Evolutionary conservation across 1,140 invertebrate species (phyloP).

Genomic region (Drosophila sproati): DNA sequence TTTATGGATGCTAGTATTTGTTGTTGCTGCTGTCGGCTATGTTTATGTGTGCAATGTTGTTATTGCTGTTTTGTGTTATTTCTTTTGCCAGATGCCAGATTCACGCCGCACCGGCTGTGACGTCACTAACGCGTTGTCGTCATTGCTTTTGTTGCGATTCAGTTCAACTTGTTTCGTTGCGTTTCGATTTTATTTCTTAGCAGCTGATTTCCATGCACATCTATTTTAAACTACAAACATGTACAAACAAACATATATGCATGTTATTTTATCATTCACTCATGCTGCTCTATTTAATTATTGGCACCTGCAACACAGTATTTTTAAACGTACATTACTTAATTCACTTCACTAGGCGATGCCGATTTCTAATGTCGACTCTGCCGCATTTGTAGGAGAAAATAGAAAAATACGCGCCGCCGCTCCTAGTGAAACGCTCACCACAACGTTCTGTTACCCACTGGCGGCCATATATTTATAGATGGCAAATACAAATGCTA

Average conservation of each 20-base stretch:
- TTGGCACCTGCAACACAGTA: conserved; percentile 38
- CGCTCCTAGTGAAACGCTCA: conserved; percentile 21
- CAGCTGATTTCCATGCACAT: conserved; percentile 50
- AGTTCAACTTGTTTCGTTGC: conserved; percentile 28
- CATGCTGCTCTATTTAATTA: conserved; percentile 28
- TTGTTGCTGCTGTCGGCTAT: conserved; percentile 31
- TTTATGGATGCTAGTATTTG: conserved; percentile 33
- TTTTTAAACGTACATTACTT: conserved; percentile 59
- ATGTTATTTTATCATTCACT: conserved; percentile 40
- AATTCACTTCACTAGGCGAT: conserved; percentile 42
- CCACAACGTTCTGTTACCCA: conserved; percentile 35
- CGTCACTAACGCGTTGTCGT: conserved; percentile 44
- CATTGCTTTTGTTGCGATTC: conserved; percentile 39
- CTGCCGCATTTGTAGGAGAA: conserved; percentile 19
- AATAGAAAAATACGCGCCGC: conserved; percentile 8
- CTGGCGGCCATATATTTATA: conserved; percentile 42
- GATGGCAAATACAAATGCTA: conserved; percentile 32
- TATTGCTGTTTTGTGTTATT: conserved; percentile 44
- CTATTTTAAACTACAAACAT: conserved; percentile 24
- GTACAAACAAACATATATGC: conserved; percentile 3
- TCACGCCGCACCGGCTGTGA: conserved; percentile 39
- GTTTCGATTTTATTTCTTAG: conserved; percentile 38
- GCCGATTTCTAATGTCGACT: conserved; percentile 26
- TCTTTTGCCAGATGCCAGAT: conserved; percentile 40
- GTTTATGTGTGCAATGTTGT: conserved; percentile 23